Conservation (phyloP, 2,113 vertebrate genomes). For the Rhadina sibilatrix region DNA sequence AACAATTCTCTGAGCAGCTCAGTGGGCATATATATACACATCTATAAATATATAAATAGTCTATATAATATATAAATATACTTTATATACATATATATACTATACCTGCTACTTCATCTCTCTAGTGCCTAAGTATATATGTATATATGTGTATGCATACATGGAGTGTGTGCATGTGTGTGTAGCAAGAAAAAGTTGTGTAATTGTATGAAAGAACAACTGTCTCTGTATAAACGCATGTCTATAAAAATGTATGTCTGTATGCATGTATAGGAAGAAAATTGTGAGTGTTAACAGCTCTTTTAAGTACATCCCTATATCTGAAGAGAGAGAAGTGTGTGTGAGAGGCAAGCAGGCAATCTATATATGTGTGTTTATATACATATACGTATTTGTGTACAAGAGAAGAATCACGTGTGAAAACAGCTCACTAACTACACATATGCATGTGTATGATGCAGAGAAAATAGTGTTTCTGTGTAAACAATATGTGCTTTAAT, state of each 20-base stretch:
- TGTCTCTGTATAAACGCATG: not conserved
- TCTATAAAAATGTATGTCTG: not conserved
- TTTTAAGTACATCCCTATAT: not conserved
- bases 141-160: not conserved
- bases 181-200: not conserved
- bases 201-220: not conserved
- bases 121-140: not conserved
- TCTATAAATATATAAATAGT: not conserved
- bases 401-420: not conserved
- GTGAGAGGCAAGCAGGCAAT: not conserved
- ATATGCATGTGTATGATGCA: not conserved
- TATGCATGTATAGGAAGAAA: not conserved
- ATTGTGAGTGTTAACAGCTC: not conserved
- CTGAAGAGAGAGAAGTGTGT: not conserved
- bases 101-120: not conserved
- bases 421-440: not conserved
- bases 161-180: fast-evolving
- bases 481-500: not conserved
- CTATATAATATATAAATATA: not conserved
- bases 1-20: not conserved
- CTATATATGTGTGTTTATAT: not conserved
- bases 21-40: not conserved
- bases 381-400: not conserved
- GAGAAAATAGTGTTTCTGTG: not conserved
- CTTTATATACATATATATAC: not conserved